Percentiles rank a stretch among this genome's conserved stretches.
Evolutionary conservation across 2,888 invertebrate species (phyloP).

Genomic region (Limnephilus rhombicus): DNA sequence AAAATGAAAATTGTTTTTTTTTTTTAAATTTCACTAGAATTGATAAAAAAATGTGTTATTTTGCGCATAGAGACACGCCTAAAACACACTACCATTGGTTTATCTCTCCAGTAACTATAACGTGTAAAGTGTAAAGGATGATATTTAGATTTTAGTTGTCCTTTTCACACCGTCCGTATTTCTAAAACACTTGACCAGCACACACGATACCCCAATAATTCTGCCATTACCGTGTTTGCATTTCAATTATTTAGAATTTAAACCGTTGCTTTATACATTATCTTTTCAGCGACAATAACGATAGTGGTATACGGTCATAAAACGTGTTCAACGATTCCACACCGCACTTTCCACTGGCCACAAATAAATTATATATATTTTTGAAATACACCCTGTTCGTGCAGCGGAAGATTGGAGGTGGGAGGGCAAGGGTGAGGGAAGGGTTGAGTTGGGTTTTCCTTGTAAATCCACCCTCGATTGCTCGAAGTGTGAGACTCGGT

Average conservation of each 20-base stretch:
- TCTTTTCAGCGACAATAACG: neutral
- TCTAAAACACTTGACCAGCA: neutral
- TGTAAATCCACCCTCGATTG: neutral
- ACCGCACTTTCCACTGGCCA: neutral
- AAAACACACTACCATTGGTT: neutral
- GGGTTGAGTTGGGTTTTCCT: neutral
- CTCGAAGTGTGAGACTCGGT: neutral
- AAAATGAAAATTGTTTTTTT: no score
- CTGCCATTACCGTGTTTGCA: neutral
- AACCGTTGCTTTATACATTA: neutral
- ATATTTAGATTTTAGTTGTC: neutral
- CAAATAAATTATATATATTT: constrained; percentile 26
- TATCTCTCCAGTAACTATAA: neutral
- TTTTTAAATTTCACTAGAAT: no score
- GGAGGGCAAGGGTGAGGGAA: neutral
- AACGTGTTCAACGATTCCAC: neutral
- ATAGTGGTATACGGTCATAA: constrained; percentile 26
- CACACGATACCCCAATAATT: neutral
- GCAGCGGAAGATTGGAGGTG: neutral
- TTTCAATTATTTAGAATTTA: constrained; percentile 1
- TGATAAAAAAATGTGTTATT: no score
- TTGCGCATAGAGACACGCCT: neutral
- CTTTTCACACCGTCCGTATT: neutral
- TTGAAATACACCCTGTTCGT: constrained; percentile 29
- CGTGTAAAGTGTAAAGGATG: neutral